Evolutionary conservation across 2,797 vertebrate species (phyloP).

Genomic region (Sebastes steindachneri): DNA sequence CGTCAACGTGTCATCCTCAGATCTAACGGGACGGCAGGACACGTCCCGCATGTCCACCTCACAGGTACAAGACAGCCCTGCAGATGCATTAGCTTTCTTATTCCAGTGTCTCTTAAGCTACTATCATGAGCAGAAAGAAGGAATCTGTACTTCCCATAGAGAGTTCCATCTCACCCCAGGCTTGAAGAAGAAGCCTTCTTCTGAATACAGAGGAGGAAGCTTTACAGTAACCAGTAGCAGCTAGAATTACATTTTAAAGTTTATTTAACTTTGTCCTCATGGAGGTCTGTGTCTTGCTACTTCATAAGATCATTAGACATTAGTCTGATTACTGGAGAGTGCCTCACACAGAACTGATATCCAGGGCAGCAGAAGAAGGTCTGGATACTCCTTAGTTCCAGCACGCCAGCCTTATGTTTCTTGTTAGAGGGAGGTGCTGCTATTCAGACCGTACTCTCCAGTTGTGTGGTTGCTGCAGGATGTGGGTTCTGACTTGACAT

Average conservation of each 20-base stretch:
- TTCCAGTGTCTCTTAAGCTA: not conserved
- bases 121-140: not conserved
- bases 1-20: conserved; percentile 93
- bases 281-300: not conserved
- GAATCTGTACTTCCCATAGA: not conserved
- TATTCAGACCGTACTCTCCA: conserved; percentile 17
- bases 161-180: not conserved
- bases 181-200: not conserved
- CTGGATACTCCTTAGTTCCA: not conserved
- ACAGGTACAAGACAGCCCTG: conserved; percentile 84
- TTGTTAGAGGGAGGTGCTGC: not conserved
- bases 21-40: conserved; percentile 94
- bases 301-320: not conserved
- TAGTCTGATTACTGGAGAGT: not conserved
- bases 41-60: conserved; percentile 98
- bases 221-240: not conserved
- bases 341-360: not conserved
- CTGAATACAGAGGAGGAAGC: not conserved
- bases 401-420: not conserved
- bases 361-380: not conserved
- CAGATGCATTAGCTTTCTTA: not conserved
- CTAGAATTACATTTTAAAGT: not conserved
- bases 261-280: not conserved
- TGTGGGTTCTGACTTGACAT: conserved; percentile 58
- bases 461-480: conserved; percentile 18